Evolutionary conservation across 2,797 vertebrate genomes (phyloP).

Genomic region (Podarcis lilfordi): DNA sequence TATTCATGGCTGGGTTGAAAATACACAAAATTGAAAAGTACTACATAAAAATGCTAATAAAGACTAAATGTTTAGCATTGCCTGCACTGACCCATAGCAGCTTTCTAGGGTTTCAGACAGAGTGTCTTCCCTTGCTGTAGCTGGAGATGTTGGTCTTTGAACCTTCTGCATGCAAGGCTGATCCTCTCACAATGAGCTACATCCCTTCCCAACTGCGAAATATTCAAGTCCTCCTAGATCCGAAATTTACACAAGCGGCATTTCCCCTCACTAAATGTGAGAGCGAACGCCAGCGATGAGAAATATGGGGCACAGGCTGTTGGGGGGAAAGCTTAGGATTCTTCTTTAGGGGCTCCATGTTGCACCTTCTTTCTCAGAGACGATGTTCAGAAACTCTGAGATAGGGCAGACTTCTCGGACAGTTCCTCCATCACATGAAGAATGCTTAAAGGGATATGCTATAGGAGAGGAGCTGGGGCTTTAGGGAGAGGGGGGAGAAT

Average conservation of each 20-base stretch:
- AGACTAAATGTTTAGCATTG: constrained; percentile 70
- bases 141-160: too few relatives aligned
- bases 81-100: too few relatives aligned
- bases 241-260: not conserved
- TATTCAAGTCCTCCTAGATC: not conserved
- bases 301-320: not conserved
- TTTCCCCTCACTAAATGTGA: not conserved
- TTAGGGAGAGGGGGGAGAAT: not conserved
- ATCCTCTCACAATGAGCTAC: too few relatives aligned
- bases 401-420: not conserved
- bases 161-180: not conserved
- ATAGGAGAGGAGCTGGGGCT: not conserved
- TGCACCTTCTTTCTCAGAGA: not conserved
- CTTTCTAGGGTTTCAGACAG: too few relatives aligned
- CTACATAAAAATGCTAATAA: constrained; percentile 79
- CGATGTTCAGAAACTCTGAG: not conserved
- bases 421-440: not conserved
- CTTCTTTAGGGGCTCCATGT: not conserved
- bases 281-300: not conserved
- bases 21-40: constrained; percentile 84
- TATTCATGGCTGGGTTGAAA: constrained; percentile 79
- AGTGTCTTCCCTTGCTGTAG: too few relatives aligned
- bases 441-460: too few relatives aligned
- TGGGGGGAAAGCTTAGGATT: not conserved
- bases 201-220: not conserved